Conservation (phyloP, 2,888 invertebrate species). For the Synergus japonicus region DNA sequence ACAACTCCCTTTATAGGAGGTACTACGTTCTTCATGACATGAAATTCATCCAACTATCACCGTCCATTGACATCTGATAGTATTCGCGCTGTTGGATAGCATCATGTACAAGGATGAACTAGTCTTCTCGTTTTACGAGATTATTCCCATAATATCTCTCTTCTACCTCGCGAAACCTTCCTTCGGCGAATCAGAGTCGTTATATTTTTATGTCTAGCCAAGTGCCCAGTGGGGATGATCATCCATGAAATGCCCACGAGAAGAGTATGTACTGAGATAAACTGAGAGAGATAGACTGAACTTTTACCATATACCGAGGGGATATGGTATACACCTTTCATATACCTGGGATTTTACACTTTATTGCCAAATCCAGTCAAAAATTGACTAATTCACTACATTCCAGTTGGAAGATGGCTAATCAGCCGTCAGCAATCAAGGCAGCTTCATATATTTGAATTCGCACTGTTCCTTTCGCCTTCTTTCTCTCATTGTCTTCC, state of each 20-base stretch:
- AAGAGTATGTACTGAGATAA: constrained; percentile 18
- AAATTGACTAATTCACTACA: no score
- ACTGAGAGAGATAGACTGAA: background rate
- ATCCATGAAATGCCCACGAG: constrained; percentile 40
- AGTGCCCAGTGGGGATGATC: constrained; percentile 39
- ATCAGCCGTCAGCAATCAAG: no score
- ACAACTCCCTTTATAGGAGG: background rate
- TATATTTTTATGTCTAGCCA: constrained; percentile 63
- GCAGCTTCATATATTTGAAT: background rate
- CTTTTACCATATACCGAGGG: no score
- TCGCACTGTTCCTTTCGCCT: background rate
- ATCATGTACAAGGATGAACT: constrained; percentile 50
- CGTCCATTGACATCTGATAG: constrained; percentile 40
- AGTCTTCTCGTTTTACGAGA: constrained; percentile 57
- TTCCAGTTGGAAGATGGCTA: no score
- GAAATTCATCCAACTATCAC: background rate
- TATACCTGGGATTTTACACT: background rate
- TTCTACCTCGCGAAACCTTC: constrained; percentile 46
- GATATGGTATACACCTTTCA: no score
- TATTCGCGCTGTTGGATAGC: constrained; percentile 47
- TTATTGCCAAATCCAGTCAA: background rate
- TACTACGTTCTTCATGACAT: background rate
- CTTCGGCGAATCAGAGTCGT: constrained; percentile 54
- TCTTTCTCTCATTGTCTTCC: background rate
- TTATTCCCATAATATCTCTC: constrained; percentile 55